Evolutionary conservation across 2,113 vertebrate species (phyloP).

Genomic region (Crotalus horridus): DNA sequence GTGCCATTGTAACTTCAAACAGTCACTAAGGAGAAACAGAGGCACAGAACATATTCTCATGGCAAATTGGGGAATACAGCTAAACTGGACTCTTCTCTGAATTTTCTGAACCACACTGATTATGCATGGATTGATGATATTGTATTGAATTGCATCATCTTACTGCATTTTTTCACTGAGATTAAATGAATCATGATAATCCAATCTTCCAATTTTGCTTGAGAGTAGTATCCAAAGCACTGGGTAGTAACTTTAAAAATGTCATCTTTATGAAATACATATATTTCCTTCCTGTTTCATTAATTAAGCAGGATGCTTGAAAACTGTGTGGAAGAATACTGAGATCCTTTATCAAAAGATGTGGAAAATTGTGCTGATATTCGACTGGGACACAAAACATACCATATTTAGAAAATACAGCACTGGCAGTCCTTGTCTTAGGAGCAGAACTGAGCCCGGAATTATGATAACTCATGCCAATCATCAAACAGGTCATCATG

Average conservation of each 20-base stretch:
- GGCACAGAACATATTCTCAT: background rate
- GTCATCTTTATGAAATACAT: background rate
- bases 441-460: background rate
- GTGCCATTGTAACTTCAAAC: no score
- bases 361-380: background rate
- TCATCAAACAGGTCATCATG: background rate
- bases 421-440: background rate
- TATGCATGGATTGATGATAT: background rate
- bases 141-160: background rate
- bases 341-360: background rate
- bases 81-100: background rate
- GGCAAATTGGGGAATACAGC: background rate
- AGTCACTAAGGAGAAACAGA: background rate
- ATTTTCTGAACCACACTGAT: background rate
- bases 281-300: background rate
- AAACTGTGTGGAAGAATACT: background rate
- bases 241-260: background rate
- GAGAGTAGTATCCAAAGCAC: background rate
- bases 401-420: background rate
- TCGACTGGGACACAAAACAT: accelerated
- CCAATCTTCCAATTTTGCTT: background rate
- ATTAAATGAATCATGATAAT: background rate
- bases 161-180: background rate
- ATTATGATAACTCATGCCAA: background rate
- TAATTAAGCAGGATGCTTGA: background rate